A percentile compares a stretch with the other conserved stretches of the same genome.
phyloP scores from a whole-genome alignment of 92 coral and sea anemone species.

The Phenganax marumi region DNA sequence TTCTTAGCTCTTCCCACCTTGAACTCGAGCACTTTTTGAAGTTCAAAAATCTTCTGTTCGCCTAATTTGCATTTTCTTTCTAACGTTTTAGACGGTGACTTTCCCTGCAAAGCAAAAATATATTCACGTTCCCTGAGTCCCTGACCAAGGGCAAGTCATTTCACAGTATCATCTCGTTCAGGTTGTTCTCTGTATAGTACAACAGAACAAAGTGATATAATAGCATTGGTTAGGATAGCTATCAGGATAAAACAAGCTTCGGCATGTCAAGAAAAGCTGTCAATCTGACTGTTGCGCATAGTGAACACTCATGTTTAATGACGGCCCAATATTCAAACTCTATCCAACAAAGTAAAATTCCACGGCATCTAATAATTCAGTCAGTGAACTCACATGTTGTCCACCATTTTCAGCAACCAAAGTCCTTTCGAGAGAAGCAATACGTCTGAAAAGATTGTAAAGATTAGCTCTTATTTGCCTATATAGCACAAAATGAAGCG shows the following conservation, averaged over 20 bases:
- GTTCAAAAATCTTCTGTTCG: slow-evolving; percentile 66
- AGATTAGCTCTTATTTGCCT: neutral
- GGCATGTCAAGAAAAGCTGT: neutral
- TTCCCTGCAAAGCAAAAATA: slow-evolving; percentile 14
- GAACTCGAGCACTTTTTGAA: slow-evolving; percentile 71
- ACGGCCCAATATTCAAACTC: neutral
- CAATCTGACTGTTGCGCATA: neutral
- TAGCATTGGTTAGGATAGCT: no score
- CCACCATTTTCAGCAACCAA: slow-evolving; percentile 41
- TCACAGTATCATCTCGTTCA: neutral
- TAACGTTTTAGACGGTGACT: slow-evolving; percentile 48
- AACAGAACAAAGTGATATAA: no score
- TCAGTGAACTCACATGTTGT: neutral
- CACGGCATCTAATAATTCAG: neutral
- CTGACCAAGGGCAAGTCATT: neutral
- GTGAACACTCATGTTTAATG: neutral
- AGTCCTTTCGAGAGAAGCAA: slow-evolving; percentile 71
- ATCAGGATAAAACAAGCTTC: no score
- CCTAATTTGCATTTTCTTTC: slow-evolving; percentile 43
- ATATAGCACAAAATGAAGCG: neutral
- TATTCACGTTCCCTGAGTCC: neutral
- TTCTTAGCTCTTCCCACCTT: slow-evolving; percentile 53
- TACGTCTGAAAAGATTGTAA: slow-evolving; percentile 50
- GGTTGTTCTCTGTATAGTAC: no score
- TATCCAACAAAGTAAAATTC: neutral